Conservation (phyloP, 2,888 invertebrate genomes). For the Hirtodrosophila trivittata region DNA sequence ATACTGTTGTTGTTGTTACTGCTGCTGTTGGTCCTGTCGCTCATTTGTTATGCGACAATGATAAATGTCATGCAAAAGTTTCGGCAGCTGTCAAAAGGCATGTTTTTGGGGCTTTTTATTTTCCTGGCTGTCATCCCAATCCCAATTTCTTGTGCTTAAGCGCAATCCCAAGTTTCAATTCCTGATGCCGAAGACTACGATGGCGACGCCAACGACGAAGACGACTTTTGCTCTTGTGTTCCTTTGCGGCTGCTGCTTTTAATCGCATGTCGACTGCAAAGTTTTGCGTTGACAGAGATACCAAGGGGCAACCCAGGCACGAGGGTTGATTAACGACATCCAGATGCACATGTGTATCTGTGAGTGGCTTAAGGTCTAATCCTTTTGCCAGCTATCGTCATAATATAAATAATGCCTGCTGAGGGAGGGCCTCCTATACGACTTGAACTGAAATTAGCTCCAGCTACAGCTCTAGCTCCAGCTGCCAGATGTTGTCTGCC, state of each 20-base stretch:
- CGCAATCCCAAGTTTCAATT: slow-evolving; percentile 15
- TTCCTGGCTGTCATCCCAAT: slow-evolving; percentile 38
- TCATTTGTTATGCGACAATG: slow-evolving; percentile 81
- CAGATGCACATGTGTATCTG: slow-evolving; percentile 20
- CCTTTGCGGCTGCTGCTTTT: slow-evolving; percentile 46
- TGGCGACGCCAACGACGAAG: slow-evolving; percentile 8
- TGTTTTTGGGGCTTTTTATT: slow-evolving; percentile 64
- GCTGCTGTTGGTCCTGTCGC: slow-evolving; percentile 50
- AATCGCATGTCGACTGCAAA: slow-evolving; percentile 43
- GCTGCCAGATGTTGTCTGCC: slow-evolving; percentile 6
- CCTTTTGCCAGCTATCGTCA: slow-evolving; percentile 19
- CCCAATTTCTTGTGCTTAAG: slow-evolving; percentile 24
- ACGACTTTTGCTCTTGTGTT: slow-evolving; percentile 13
- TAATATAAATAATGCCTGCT: slow-evolving; percentile 39
- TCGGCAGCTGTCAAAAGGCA: slow-evolving; percentile 79
- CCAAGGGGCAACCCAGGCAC: slow-evolving; percentile 2
- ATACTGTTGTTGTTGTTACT: slow-evolving; percentile 25
- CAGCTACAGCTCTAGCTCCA: no score
- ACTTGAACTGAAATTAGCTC: slow-evolving; percentile 43
- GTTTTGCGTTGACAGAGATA: slow-evolving; percentile 24
- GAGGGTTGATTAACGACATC: slow-evolving; percentile 60
- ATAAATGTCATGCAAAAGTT: slow-evolving; percentile 81
- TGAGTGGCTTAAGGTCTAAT: slow-evolving; percentile 23
- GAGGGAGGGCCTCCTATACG: slow-evolving; percentile 27
- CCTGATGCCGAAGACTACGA: slow-evolving; percentile 6